Percentiles rank a stretch among this genome's conserved stretches.
Conservation (phyloP, 2,888 invertebrate genomes). For the Drosophila niveifrons region DNA sequence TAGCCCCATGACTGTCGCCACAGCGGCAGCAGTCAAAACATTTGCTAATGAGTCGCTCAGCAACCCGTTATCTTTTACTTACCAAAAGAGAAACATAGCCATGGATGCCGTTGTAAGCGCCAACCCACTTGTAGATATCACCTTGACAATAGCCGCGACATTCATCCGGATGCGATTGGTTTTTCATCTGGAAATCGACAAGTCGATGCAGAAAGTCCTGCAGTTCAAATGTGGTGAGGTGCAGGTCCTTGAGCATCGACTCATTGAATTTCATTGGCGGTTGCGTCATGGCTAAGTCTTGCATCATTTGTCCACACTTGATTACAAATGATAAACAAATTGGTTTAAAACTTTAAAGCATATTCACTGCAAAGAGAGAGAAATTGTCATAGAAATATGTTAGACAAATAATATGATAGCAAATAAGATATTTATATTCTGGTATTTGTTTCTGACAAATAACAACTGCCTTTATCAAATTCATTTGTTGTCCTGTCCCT, state of each 20-base stretch:
- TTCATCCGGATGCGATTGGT: conserved; percentile 62
- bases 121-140: conserved; percentile 87
- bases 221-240: conserved; percentile 63
- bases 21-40: conserved; percentile 5
- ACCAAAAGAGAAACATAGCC: conserved; percentile 94
- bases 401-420: background rate
- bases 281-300: conserved; percentile 50
- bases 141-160: conserved; percentile 87
- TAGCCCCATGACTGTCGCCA: conserved; percentile 21
- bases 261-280: conserved; percentile 49
- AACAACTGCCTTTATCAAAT: no score
- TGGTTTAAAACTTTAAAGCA: conserved; percentile 12
- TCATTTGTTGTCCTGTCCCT: no score
- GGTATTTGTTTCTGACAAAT: no score
- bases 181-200: conserved; percentile 62
- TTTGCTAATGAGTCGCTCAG: conserved; percentile 29
- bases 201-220: conserved; percentile 74
- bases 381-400: background rate
- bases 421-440: background rate
- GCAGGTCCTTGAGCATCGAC: conserved; percentile 45
- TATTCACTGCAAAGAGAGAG: conserved; percentile 1
- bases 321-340: background rate
- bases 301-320: conserved; percentile 39
- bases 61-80: conserved; percentile 79
- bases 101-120: conserved; percentile 90